Evolutionary conservation across 2,113 vertebrate species (phyloP).

Genomic region (Sisor rabdophorus): DNA sequence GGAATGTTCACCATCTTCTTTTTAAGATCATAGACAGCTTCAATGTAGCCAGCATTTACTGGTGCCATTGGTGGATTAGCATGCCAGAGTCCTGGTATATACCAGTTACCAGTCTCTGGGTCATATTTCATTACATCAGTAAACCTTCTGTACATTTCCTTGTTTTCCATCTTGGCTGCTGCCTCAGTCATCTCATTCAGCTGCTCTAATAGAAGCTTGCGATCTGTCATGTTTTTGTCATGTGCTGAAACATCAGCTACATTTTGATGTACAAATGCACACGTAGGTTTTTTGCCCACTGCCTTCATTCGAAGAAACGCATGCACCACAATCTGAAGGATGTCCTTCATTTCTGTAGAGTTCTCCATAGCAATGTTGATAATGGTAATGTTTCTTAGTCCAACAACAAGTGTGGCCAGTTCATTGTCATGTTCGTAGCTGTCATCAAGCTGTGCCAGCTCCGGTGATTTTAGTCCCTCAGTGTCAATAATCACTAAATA

Average conservation of each 20-base stretch:
- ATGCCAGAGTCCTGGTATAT: slow-evolving; percentile 67
- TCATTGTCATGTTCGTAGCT: slow-evolving; percentile 70
- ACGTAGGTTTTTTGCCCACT: slow-evolving; percentile 69
- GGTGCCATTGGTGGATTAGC: slow-evolving; percentile 69
- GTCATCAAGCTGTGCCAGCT: slow-evolving; percentile 57
- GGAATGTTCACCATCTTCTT: slow-evolving; percentile 52
- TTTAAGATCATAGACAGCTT: slow-evolving; percentile 62
- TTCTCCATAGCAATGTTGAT: slow-evolving; percentile 70
- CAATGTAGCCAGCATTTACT: slow-evolving; percentile 63
- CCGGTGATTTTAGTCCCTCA: slow-evolving; percentile 62
- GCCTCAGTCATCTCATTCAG: slow-evolving; percentile 65
- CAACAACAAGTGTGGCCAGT: slow-evolving; percentile 72
- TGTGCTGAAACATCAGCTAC: slow-evolving; percentile 65
- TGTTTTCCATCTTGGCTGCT: slow-evolving; percentile 67
- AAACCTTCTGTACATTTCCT: slow-evolving; percentile 54
- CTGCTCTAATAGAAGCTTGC: slow-evolving; percentile 62
- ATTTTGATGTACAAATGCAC: slow-evolving; percentile 75
- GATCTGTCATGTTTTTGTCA: slow-evolving; percentile 66
- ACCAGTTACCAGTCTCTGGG: slow-evolving; percentile 59
- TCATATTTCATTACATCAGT: slow-evolving; percentile 65
- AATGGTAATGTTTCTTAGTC: slow-evolving; percentile 72
- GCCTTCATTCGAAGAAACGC: slow-evolving; percentile 65
- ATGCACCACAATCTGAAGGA: slow-evolving; percentile 64
- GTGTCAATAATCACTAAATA: slow-evolving; percentile 64
- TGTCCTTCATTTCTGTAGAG: slow-evolving; percentile 62